Percentiles rank a stretch among this genome's conserved stretches.
Conservation (phyloP, 2,888 invertebrate species). For the Alentia gelatinosa region DNA sequence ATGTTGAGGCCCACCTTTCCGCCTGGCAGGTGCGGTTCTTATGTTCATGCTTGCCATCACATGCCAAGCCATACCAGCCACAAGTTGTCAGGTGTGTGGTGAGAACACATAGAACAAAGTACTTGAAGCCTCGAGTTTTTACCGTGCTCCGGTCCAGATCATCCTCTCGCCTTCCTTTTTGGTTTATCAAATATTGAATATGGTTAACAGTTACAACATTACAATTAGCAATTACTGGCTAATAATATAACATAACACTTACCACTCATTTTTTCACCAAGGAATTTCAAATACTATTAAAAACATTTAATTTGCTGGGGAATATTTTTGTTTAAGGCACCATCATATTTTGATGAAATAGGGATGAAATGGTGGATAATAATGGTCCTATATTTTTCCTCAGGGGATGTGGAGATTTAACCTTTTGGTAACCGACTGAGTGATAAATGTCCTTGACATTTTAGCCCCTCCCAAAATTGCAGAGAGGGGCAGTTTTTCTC, state of each 20-base stretch:
- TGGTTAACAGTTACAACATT: neutral
- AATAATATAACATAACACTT: too few species aligned
- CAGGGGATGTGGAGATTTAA: too few species aligned
- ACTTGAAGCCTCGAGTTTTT: neutral
- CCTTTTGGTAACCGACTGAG: too few species aligned
- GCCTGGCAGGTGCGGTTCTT: neutral
- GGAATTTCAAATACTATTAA: neutral
- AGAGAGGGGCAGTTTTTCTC: too few species aligned
- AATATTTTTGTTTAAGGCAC: neutral
- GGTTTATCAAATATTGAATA: neutral
- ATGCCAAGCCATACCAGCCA: constrained; percentile 19
- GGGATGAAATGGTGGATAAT: too few species aligned
- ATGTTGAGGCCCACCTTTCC: neutral
- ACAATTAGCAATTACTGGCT: neutral
- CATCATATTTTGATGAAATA: too few species aligned
- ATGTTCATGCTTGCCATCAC: neutral
- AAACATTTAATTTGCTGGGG: neutral
- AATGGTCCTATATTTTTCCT: too few species aligned
- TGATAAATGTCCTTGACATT: too few species aligned
- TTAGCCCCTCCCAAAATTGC: too few species aligned
- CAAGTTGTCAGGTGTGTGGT: constrained; percentile 12
- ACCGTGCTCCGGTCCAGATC: neutral
- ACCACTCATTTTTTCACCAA: too few species aligned
- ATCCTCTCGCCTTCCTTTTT: neutral
- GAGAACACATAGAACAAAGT: neutral